Evolutionary conservation across 2,888 invertebrate species (phyloP), one percentile per base, ranked within the genome.

Genomic region (Perizoma affinitatum): DNA sequence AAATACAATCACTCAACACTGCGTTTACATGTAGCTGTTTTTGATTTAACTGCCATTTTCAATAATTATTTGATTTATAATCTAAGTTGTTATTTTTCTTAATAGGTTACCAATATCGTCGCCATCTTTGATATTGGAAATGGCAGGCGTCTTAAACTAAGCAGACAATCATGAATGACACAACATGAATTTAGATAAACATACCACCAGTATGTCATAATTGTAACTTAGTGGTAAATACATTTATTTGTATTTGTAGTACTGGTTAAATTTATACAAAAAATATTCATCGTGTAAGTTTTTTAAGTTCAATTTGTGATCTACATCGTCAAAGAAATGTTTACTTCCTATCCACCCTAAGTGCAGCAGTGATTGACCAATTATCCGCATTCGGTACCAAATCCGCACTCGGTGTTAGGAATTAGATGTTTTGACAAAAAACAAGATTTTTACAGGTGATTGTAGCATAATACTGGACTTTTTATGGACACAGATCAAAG

Each of bases 371-470:
- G 84, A 83, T 86, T 85, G 84, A 87, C 86, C 84, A 86, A 87
- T 84, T 90, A 91, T 88, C 85, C 91, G 91, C 91, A 91, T 91
- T 91, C 90, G 91, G 91, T 82, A 84, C 78, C 80, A 78, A 83
- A 3, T 22, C 22, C 22, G 87, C 90, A 90, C 90, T 87, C 84
- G 84, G 75, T 79, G 85, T 82, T 84, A 87, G 88, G 87, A 83
- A 84, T 84, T 33, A 49, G 4, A 42, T 46, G 10, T 33, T 46
- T 41, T 35, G 9, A 44, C 51, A 48, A 38, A 7, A 0, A 6
- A 38, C 1, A 22, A 22, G 22, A 22, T 22, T 22, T 22, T 22
- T 22, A 2, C 22, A 22, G 22, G 22, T 22, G 3, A 3, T 22
- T 22, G 22, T 22, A 22, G 1, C 1, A 22, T 2, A 22, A 22